Evolutionary conservation across 1,140 invertebrate genomes (phyloP).

Genomic region (Rhyacophila brunnea): DNA sequence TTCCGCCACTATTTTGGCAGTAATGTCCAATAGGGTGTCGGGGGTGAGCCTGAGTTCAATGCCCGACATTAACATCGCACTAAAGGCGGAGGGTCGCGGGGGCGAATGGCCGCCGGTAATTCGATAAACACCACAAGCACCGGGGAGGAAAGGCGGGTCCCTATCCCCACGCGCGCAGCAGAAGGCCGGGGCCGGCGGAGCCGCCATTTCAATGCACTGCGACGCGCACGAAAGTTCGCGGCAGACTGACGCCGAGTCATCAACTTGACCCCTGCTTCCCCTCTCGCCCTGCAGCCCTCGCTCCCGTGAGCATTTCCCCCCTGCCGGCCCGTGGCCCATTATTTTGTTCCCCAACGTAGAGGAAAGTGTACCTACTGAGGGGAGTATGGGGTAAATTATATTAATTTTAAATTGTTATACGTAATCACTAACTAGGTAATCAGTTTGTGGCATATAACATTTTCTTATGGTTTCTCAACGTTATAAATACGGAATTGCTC

Average conservation of each 20-base stretch:
- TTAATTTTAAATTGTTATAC: no score
- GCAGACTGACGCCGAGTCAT: constrained; percentile 28
- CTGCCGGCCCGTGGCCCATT: constrained; percentile 6
- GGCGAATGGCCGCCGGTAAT: constrained; percentile 41
- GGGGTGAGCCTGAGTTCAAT: constrained; percentile 42
- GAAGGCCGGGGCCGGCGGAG: constrained; percentile 13
- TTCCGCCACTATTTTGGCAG: constrained; percentile 79
- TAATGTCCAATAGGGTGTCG: constrained; percentile 74
- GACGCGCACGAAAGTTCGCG: constrained; percentile 23
- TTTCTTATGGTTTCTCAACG: no score
- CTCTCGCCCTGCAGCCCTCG: background rate
- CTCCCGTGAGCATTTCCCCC: constrained; percentile 1
- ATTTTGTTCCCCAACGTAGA: constrained; percentile 16
- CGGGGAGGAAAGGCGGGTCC: constrained; percentile 8
- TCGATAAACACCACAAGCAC: constrained; percentile 17
- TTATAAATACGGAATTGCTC: no score
- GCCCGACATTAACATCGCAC: constrained; percentile 42
- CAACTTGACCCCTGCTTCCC: constrained; percentile 23
- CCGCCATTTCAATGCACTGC: constrained; percentile 3
- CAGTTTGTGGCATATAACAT: no score
- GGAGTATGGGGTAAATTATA: background rate
- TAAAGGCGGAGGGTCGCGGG: constrained; percentile 52
- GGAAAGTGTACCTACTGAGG: constrained; percentile 13
- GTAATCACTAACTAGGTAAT: no score
- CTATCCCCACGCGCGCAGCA: constrained; percentile 22